phyloP scores from a whole-genome alignment of 1,140 invertebrate species.

The Drosophila tsacasi region DNA sequence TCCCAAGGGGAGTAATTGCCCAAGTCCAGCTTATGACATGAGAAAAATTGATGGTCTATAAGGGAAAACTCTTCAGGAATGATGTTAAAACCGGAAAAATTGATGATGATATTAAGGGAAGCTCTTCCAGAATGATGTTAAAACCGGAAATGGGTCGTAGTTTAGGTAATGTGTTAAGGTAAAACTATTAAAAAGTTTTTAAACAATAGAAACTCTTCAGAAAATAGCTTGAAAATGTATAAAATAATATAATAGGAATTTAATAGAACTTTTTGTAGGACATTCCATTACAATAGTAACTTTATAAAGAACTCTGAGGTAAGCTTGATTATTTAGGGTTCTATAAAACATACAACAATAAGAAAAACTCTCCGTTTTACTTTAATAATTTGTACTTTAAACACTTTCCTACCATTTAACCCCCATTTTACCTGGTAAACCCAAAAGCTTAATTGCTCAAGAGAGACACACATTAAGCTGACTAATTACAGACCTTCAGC shows the following conservation, averaged over 20 bases:
- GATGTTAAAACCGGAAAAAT: background rate
- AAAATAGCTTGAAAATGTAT: background rate
- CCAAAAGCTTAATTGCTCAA: background rate
- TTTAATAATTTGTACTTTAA: background rate
- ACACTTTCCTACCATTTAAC: background rate
- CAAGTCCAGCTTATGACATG: conserved; percentile 15
- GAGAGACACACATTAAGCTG: conserved; percentile 7
- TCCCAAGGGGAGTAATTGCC: conserved; percentile 22
- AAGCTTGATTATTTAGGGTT: background rate
- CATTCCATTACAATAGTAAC: background rate
- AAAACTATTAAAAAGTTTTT: background rate
- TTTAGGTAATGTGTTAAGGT: background rate
- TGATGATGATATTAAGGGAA: background rate
- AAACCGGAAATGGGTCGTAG: background rate
- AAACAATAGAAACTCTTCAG: background rate
- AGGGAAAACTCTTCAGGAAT: background rate
- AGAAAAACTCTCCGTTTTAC: background rate
- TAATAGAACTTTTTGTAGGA: background rate
- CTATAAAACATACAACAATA: too few relatives aligned
- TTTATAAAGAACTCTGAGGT: background rate
- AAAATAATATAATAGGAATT: background rate
- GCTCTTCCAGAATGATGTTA: background rate
- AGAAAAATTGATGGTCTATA: conserved; percentile 5
- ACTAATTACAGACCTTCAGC: conserved; percentile 13
- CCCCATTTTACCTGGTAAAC: background rate